Conservation (phyloP, 2,888 invertebrate species). For the Rhyacophila evoluta region DNA sequence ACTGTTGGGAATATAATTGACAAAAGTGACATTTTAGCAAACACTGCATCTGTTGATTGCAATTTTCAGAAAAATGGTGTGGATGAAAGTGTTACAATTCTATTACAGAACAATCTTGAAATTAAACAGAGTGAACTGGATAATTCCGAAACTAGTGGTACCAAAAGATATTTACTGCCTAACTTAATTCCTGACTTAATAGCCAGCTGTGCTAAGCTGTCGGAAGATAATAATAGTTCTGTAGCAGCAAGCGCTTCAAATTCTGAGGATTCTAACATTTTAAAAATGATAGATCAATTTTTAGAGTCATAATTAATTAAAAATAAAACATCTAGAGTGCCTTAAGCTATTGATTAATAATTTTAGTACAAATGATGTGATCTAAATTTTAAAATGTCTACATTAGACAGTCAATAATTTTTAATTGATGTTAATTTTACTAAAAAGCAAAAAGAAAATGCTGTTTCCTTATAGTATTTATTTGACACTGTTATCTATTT, state of each 20-base stretch:
- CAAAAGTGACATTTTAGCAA: too few species aligned
- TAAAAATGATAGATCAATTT: conserved; percentile 63
- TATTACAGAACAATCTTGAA: not conserved
- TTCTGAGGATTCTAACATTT: conserved; percentile 60
- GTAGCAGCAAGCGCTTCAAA: not conserved
- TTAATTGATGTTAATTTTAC: too few species aligned
- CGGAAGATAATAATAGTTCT: not conserved
- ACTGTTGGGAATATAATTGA: too few species aligned
- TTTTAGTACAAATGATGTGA: conserved; percentile 30
- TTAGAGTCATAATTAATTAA: conserved; percentile 58
- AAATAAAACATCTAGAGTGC: not conserved
- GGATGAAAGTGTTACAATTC: not conserved
- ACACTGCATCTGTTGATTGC: too few species aligned
- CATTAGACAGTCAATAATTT: not conserved
- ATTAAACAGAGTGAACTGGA: not conserved
- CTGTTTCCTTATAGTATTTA: too few species aligned
- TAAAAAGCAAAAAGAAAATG: too few species aligned
- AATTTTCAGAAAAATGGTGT: too few species aligned
- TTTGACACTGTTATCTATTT: too few species aligned
- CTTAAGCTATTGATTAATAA: not conserved
- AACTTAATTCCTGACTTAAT: conserved; percentile 55
- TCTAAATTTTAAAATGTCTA: not conserved
- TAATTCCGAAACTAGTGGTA: not conserved
- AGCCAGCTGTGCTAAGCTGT: conserved; percentile 52
- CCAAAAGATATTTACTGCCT: conserved; percentile 8